Conservation (phyloP, 2,888 invertebrate genomes). For the Iphiclides podalirius region DNA sequence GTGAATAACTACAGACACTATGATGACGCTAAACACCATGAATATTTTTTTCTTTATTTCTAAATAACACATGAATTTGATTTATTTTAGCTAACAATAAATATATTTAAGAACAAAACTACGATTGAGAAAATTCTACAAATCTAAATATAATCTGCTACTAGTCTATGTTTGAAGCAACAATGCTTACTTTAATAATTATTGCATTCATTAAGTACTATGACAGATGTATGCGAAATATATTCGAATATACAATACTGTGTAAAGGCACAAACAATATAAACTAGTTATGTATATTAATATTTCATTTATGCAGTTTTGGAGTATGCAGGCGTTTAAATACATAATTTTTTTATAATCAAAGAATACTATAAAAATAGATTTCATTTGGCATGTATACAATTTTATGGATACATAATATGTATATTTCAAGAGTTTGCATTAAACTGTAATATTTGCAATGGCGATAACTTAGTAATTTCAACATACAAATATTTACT, state of each 20-base stretch:
- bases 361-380: constrained; percentile 74
- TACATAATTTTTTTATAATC: constrained; percentile 47
- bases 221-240: constrained; percentile 37
- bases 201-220: constrained; percentile 63
- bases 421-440: constrained; percentile 14
- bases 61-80: constrained; percentile 24
- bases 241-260: constrained; percentile 49
- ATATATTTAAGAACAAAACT: constrained; percentile 22
- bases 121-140: constrained; percentile 5
- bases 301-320: constrained; percentile 40
- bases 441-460: constrained; percentile 17
- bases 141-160: constrained; percentile 11
- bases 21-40: constrained; percentile 64
- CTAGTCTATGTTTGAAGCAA: constrained; percentile 16
- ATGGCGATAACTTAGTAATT: constrained; percentile 20
- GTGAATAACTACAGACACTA: constrained; percentile 36
- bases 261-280: constrained; percentile 74
- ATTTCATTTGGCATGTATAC: constrained; percentile 71
- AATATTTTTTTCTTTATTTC: constrained; percentile 45
- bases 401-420: constrained; percentile 39
- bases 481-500: constrained; percentile 22
- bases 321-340: constrained; percentile 29
- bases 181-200: constrained; percentile 33
- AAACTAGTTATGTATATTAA: constrained; percentile 40
- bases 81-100: constrained; percentile 21